phyloP scores from a whole-genome alignment of 1,140 invertebrate genomes.

The Achroia grisella region DNA sequence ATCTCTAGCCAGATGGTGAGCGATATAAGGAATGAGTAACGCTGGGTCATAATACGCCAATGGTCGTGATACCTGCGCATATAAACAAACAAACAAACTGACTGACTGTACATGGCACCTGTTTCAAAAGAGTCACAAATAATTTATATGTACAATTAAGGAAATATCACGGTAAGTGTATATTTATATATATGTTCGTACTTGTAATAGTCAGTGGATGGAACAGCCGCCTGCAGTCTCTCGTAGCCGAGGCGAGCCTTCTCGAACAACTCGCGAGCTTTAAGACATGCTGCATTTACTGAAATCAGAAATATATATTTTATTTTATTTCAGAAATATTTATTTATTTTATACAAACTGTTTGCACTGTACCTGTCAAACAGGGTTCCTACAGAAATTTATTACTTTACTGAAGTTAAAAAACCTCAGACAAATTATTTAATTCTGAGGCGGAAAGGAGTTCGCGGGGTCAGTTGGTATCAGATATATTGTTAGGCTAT shows the following conservation, averaged over 20 bases:
- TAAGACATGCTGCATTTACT: slow-evolving; percentile 43
- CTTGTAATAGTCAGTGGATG: slow-evolving; percentile 54
- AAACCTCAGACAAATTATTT: no score
- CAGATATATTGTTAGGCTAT: no score
- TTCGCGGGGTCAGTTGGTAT: no score
- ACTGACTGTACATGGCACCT: not conserved
- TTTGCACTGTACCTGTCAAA: not conserved
- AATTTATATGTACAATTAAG: not conserved
- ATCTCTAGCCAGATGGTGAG: slow-evolving; percentile 87
- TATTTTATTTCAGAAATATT: not conserved
- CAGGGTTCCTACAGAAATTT: not conserved
- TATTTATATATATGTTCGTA: slow-evolving; percentile 14
- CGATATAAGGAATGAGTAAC: slow-evolving; percentile 84
- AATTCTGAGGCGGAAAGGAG: no score
- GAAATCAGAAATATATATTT: slow-evolving; percentile 6
- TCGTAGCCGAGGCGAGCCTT: slow-evolving; percentile 37
- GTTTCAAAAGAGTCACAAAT: not conserved
- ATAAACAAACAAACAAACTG: not conserved
- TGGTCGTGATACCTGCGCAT: slow-evolving; percentile 85
- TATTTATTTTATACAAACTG: not conserved
- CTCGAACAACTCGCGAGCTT: slow-evolving; percentile 44
- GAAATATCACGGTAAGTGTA: not conserved
- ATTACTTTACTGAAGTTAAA: no score
- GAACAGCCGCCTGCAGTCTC: slow-evolving; percentile 41
- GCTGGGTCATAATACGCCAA: slow-evolving; percentile 88